Percentiles rank a stretch among this genome's conserved stretches.
Conservation (phyloP, 2,797 vertebrate species). For the Lepilemur septentrionalis region DNA sequence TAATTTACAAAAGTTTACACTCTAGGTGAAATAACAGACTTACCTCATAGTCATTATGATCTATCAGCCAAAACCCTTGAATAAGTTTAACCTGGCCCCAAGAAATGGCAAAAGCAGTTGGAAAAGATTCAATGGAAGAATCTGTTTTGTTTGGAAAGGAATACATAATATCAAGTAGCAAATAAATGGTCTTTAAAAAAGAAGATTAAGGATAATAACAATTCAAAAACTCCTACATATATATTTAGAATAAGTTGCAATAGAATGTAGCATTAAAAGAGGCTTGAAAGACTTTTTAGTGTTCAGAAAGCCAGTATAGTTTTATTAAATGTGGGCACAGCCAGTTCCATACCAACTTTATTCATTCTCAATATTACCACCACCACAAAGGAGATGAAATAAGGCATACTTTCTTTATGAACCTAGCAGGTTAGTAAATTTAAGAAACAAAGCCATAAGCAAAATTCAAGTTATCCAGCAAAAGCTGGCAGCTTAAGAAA, state of each 20-base stretch:
- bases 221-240: background rate
- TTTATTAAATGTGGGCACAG: background rate
- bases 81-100: slow-evolving; percentile 94
- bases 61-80: slow-evolving; percentile 96
- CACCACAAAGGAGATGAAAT: background rate
- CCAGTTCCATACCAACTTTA: background rate
- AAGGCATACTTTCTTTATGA: background rate
- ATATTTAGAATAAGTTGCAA: background rate
- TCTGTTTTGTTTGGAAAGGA: slow-evolving; percentile 91
- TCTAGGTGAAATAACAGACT: slow-evolving; percentile 46
- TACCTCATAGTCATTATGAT: slow-evolving; percentile 95
- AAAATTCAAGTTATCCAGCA: background rate
- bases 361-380: background rate
- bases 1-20: background rate
- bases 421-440: background rate
- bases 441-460: background rate
- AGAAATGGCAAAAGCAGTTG: slow-evolving; percentile 93
- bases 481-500: background rate
- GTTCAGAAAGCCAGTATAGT: background rate
- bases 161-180: slow-evolving; percentile 96
- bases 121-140: slow-evolving; percentile 92
- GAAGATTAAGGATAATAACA: slow-evolving; percentile 83
- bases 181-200: slow-evolving; percentile 92
- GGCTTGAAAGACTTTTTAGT: background rate
- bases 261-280: background rate